Evolutionary conservation across 1,140 invertebrate genomes (phyloP), one percentile per base, ranked within the genome.

Genomic region (Pygmarrhopalites habei): DNA sequence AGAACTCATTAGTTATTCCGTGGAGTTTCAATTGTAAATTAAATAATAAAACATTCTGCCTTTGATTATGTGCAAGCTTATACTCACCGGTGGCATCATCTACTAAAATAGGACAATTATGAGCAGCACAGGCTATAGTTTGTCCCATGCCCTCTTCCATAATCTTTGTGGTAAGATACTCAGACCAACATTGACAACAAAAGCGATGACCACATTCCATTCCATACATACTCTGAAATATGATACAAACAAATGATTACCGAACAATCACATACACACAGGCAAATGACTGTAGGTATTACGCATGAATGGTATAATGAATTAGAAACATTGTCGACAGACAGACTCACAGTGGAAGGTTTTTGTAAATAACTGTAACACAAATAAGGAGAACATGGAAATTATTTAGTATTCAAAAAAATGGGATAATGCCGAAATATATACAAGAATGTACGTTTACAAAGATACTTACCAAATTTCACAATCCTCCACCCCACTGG

Each of bases 151-250:
- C 93, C 79, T 98, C 94, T 77, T 95, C 90, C 84, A 97, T 92
- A 68, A 98, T 97, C 83, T 98, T 98, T 44, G 93, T 95, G 44
- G 92, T 96, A 66, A 99, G 81, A 84, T 98, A 99, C 80, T 94
- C 89, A 71, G 85, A 86, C 95, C 95, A 99, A 75, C 95, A 99
- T 58, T 84, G 82, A 55, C 84, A 86, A 79, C 95, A 98, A 79
- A 97, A 98, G 53, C 89, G 83, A 80, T 98, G 95, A 44, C 92
- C 92, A 81, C 95, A 98, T 77, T 95, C 92, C 62, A 98, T 79
- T 10, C 93, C 93, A 60, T 92, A 92, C 91, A 98, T 95, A 85
- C 92, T 96, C 76, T 41, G 69, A 65, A 62, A 52, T 10, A 25
- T 15, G 57, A 60, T 44, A 39, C 2, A 60, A 60, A 52, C 43